Conservation (phyloP, 1,140 invertebrate genomes). For the Scaptomyza hsui region DNA sequence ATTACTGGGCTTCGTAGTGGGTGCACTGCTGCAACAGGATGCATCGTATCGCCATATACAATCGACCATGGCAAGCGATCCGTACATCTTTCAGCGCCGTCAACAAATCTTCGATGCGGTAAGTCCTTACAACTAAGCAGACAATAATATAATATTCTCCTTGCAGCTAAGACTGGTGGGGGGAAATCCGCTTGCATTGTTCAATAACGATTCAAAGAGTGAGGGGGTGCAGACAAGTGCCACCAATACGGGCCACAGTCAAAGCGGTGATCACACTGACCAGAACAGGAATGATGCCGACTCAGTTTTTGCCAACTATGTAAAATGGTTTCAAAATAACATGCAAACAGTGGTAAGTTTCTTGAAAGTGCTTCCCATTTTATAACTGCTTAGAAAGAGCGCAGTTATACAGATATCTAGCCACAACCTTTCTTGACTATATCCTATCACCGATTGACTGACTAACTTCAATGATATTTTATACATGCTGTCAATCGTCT, state of each 20-base stretch:
- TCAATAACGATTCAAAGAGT: background rate
- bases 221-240: background rate
- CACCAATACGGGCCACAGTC: too few species aligned
- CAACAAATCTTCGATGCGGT: conserved; percentile 50
- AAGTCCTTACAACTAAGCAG: conserved; percentile 8
- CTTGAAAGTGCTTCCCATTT: background rate
- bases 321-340: conserved; percentile 34
- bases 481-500: too few species aligned
- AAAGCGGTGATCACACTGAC: background rate
- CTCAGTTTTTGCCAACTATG: conserved; percentile 29
- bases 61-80: conserved; percentile 38
- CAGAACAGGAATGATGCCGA: background rate
- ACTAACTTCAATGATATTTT: too few species aligned
- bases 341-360: conserved; percentile 32
- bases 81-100: conserved; percentile 51
- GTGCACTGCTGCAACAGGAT: conserved; percentile 59
- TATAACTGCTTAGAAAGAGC: conserved; percentile 1
- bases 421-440: too few species aligned
- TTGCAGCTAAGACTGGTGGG: conserved; percentile 24
- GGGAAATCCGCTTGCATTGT: background rate
- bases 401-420: too few species aligned
- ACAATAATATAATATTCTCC: background rate
- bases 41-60: conserved; percentile 47
- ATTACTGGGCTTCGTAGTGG: conserved; percentile 47
- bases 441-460: too few species aligned